Percentiles rank a stretch among this genome's conserved stretches.
These are phyloP conservation scores for Trogon surrucura DNA, from an alignment of 2,113 vertebrate genomes.

Conservation along the genomic window DNA sequence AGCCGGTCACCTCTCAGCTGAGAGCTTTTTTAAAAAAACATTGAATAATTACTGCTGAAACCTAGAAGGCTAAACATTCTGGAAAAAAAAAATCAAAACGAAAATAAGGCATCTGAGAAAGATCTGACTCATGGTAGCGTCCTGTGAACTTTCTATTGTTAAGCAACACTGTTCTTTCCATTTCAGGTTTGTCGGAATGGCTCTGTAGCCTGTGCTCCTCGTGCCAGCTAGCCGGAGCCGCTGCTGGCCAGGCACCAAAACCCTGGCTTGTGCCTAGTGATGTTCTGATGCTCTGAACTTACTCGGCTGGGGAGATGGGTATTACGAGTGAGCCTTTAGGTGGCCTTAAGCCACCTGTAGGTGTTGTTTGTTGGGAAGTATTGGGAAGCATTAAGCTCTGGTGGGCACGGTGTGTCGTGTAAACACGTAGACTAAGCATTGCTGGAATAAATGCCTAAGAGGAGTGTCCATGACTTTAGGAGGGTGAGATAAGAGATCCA, in stretches of 20 bases:
- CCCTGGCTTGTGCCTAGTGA: too few relatives aligned
- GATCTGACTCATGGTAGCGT: background rate
- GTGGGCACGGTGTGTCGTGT: background rate
- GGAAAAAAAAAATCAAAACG: background rate
- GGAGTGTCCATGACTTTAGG: background rate
- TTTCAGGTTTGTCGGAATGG: background rate
- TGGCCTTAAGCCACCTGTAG: background rate
- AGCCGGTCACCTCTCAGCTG: background rate
- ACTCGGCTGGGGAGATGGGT: background rate
- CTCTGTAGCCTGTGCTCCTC: background rate
- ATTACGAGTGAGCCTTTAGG: background rate
- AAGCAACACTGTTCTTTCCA: background rate
- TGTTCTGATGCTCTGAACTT: background rate
- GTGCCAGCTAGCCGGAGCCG: background rate
- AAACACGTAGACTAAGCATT: background rate
- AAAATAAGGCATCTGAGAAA: background rate
- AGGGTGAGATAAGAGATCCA: background rate
- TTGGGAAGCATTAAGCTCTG: background rate
- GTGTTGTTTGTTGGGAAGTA: rapidly evolving
- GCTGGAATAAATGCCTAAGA: background rate
- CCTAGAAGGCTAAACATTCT: background rate
- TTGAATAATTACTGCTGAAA: background rate
- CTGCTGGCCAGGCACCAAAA: rapidly evolving
- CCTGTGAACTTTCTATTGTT: background rate
- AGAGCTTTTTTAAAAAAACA: background rate